A percentile compares a stretch with the other conserved stretches of the same genome.
Conservation (phyloP, 2,797 vertebrate species). For the Myoxocephalus aenaeus region DNA sequence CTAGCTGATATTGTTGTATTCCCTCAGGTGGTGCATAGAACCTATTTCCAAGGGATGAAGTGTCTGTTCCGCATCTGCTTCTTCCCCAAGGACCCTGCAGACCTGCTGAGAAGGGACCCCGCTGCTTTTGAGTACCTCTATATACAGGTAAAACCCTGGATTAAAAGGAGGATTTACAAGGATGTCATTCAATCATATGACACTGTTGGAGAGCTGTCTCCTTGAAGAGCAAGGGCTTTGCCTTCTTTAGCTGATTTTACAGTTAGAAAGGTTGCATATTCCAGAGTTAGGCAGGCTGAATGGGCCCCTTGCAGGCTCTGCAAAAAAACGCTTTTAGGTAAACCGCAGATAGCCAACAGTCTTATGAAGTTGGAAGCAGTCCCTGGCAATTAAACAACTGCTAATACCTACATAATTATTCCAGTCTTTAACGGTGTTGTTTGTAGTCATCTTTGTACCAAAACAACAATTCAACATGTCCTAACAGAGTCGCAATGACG, state of each 20-base stretch:
- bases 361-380: background rate
- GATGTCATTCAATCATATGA: constrained; percentile 31
- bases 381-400: constrained; percentile 5
- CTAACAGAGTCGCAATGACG: constrained; percentile 95
- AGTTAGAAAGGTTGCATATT: constrained; percentile 5
- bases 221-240: constrained; percentile 21
- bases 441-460: constrained; percentile 1
- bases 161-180: constrained; percentile 50
- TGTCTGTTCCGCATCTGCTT: constrained; percentile 98
- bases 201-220: constrained; percentile 25
- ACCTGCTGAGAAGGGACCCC: constrained; percentile 93
- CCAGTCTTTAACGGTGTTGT: constrained; percentile 3
- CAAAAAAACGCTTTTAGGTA: constrained; percentile 18
- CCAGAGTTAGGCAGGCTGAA: background rate
- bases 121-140: constrained; percentile 99
- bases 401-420: background rate
- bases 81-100: constrained; percentile 98
- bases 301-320: constrained; percentile 6
- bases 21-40: constrained; percentile 95
- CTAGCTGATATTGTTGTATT: constrained; percentile 43
- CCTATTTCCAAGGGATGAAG: constrained; percentile 98
- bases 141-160: constrained; percentile 89
- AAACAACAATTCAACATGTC: constrained; percentile 24
- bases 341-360: constrained; percentile 8
- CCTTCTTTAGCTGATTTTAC: constrained; percentile 19